A percentile compares a stretch with the other conserved stretches of the same genome.
Conservation (phyloP, 2,888 invertebrate species). For the Melanotus villosus region DNA sequence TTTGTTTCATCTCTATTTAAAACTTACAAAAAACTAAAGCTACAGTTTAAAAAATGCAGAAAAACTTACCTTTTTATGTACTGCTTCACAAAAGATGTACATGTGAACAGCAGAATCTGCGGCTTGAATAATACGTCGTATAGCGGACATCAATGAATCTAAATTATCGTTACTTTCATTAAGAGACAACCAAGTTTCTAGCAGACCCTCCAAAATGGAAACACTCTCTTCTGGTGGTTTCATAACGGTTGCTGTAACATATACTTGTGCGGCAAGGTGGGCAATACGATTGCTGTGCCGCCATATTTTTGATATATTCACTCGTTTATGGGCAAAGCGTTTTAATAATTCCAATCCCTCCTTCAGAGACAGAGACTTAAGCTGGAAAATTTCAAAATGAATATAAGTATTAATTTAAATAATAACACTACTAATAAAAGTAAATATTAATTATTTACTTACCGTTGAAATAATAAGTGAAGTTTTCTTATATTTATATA, state of each 20-base stretch:
- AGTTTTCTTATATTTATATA: conserved; percentile 62
- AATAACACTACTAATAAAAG: background rate
- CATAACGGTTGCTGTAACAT: conserved; percentile 72
- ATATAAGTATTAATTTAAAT: background rate
- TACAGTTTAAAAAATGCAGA: too few relatives aligned
- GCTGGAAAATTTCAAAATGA: conserved; percentile 61
- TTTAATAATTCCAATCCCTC: conserved; percentile 72
- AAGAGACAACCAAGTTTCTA: conserved; percentile 65
- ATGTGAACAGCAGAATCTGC: conserved; percentile 78
- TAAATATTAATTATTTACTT: background rate
- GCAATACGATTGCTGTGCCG: conserved; percentile 72
- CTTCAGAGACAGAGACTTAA: conserved; percentile 71
- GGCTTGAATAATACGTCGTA: conserved; percentile 67
- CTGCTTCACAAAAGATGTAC: conserved; percentile 76
- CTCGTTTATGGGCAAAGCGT: conserved; percentile 68
- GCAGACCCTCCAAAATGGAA: conserved; percentile 61
- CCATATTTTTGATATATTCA: conserved; percentile 72
- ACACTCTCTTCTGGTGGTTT: conserved; percentile 66
- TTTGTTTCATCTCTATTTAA: too few relatives aligned
- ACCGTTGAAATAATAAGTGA: conserved; percentile 44
- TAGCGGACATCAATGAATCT: conserved; percentile 58
- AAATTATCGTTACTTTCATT: conserved; percentile 58
- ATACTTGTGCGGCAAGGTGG: conserved; percentile 72
- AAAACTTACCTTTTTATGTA: conserved; percentile 63
- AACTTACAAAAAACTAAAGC: too few relatives aligned